phyloP scores from a whole-genome alignment of 2,888 invertebrate genomes.

The Trachelus iudaicus region DNA sequence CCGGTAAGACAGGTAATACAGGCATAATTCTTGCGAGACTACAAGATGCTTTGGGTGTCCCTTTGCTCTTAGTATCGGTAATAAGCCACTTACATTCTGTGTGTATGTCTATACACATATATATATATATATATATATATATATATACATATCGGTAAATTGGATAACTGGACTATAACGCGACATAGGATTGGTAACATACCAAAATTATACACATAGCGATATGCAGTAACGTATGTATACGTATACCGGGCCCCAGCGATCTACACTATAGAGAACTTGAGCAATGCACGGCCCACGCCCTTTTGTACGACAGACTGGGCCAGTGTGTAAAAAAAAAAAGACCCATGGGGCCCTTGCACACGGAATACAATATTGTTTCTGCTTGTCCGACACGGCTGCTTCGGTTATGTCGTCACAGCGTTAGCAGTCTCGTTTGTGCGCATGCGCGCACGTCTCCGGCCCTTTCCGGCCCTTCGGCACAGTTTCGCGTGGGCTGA shows the following conservation, averaged over 20 bases:
- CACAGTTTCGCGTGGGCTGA: not conserved
- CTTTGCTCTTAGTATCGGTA: not conserved
- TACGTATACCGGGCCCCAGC: not conserved
- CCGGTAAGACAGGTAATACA: not conserved
- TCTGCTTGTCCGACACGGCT: not conserved
- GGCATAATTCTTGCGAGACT: not conserved
- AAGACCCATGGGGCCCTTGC: not conserved
- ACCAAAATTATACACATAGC: not conserved
- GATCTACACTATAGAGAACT: not conserved
- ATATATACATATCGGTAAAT: not conserved
- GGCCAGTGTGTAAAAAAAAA: not conserved
- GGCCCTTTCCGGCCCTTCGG: not conserved
- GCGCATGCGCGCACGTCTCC: constrained; percentile 7
- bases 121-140: no score
- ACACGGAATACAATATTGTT: not conserved
- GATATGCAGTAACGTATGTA: not conserved
- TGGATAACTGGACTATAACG: not conserved
- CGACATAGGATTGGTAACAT: not conserved
- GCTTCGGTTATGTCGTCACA: not conserved
- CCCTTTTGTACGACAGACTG: not conserved
- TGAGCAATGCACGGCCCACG: not conserved
- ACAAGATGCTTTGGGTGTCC: not conserved
- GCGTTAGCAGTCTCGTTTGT: not conserved
- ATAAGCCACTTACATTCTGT: not conserved
- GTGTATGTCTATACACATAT: no score